Evolutionary conservation across 1,140 invertebrate genomes (phyloP), one percentile per base, ranked within the genome.

Genomic region (Panonychus citri): DNA sequence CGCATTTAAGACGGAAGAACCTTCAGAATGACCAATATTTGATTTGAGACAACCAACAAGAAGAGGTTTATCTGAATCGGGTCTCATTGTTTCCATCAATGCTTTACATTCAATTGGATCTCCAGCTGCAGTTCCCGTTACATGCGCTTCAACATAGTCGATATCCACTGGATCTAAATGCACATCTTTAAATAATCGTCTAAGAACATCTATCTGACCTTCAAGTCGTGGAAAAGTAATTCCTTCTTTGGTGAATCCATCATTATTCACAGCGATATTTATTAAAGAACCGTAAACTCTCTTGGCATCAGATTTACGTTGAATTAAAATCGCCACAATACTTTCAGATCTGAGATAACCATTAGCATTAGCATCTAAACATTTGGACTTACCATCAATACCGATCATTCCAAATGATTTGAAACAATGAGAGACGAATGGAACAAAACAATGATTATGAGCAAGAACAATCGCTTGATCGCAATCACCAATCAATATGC

Each of bases 1-100:
- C 13, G 69, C 64, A 50, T 56, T 52, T 15, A 86, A 69, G 56
- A 87, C 88, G 37, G 86, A 88, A 0, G 87, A 86, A 3, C 87
- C 82, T 69, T 97, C 91, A 4, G 88, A 80, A 65, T 98, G 91
- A 0, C 93, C 93, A 86, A 96, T 94, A 69, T 96, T 97, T 2
- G 86, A 91, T 67, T 97, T 97, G 0, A 94, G 82, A 0, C 90
- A 93, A 1, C 93, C 91, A 64, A 98, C 80, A 13, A 40, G 13
- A 40, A 40, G 13, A 17, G 13, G 2, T 40, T 40, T 13, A 3
- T 40, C 1, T 17, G 13, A 17, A 40, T 7, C 39, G 7, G 13
- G 3, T 17, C 39, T 13, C 13, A 17, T 17, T 3, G 39, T 76
- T 5, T 73, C 76, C 21, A 58, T 81, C 17, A 94, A 78, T 0